Conservation (phyloP, 53 echinoderm and acorn worm species). For the Holothuria leucospilota region DNA sequence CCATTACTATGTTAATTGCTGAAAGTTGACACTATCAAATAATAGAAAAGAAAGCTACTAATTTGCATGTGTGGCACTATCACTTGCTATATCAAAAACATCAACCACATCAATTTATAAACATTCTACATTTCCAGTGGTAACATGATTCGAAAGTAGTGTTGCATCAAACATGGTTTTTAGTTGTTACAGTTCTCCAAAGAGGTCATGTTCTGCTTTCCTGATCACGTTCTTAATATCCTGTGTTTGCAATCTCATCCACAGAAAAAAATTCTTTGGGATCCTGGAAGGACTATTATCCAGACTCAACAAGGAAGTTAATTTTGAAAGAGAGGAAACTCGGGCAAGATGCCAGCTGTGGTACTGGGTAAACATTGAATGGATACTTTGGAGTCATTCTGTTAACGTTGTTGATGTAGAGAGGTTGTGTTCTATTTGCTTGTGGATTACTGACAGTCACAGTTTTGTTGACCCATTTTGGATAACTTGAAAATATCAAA, state of each 20-base stretch:
- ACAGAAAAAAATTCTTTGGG: not conserved
- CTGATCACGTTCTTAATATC: constrained; percentile 25
- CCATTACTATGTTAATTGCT: too few species aligned
- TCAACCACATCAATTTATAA: too few species aligned
- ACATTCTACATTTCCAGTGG: too few species aligned
- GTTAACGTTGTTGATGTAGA: too few species aligned
- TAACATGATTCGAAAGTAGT: too few species aligned
- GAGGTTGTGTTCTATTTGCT: not conserved
- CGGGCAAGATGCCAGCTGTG: constrained; percentile 26
- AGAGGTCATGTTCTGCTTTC: constrained; percentile 18
- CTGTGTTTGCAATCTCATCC: constrained; percentile 40
- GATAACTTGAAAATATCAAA: not conserved
- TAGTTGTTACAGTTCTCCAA: not conserved
- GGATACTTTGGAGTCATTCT: too few species aligned
- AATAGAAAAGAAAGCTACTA: too few species aligned
- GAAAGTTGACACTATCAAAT: too few species aligned
- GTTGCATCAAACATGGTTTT: not conserved
- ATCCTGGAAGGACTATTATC: constrained; percentile 5
- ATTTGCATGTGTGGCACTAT: too few species aligned
- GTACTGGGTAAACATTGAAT: too few species aligned
- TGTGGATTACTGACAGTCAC: not conserved
- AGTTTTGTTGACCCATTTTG: not conserved
- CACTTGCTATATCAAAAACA: too few species aligned
- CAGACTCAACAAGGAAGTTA: constrained; percentile 31
- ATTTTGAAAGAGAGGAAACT: constrained; percentile 9